Base-by-base conservation (phyloP, 2,888 invertebrate species). In the Drosophila antonietae region DNA sequence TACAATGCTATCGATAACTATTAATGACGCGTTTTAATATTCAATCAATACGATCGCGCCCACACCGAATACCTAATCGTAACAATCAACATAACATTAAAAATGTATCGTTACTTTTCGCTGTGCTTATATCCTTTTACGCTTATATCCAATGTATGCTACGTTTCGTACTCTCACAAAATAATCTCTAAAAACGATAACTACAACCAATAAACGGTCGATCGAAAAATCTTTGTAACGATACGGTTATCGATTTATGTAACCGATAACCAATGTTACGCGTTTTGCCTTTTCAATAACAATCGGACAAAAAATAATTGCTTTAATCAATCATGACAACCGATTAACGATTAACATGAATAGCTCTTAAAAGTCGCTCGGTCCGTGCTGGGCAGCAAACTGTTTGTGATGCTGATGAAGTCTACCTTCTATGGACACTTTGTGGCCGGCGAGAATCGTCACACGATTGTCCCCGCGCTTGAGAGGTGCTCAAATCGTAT, bases 401-500 rank as follows among this genome's bases (percentile, higher is more conserved):
- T 98, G 60, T 99, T 99, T 93, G 95, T 95, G 67, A 86, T 94
- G 74, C 81, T 98, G 73, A 98, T 99, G 98, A 98, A 97, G 93
- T 94, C 95, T 52, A 97, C 99, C 43, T 98, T 99, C 94, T 99
- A 99, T 93, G 99, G 99, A 15, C 99, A 99, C 93, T 99, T 99
- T 94, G 99, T 99, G 55, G 99, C 99, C 58, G 99, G 99, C 69
- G 97, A 98, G 91, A 97, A 98, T 93, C 96, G 97, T 91, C 94
- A 95, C 89, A 96, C 95, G 90, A 97, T 98, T 91, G 95, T 95
- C 82, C 98, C 98, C 31, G 95, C 95, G 60, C 94, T 98, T 80
- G 96, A 97, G 91, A 95, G 96, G 95, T 95, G 90, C 78, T 95
- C 52, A 56, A 65, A 53, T 53, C 37, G 37, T 53, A 23, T 39